Conservation (phyloP, 2,797 vertebrate genomes). For the Tadarida brasiliensis region DNA sequence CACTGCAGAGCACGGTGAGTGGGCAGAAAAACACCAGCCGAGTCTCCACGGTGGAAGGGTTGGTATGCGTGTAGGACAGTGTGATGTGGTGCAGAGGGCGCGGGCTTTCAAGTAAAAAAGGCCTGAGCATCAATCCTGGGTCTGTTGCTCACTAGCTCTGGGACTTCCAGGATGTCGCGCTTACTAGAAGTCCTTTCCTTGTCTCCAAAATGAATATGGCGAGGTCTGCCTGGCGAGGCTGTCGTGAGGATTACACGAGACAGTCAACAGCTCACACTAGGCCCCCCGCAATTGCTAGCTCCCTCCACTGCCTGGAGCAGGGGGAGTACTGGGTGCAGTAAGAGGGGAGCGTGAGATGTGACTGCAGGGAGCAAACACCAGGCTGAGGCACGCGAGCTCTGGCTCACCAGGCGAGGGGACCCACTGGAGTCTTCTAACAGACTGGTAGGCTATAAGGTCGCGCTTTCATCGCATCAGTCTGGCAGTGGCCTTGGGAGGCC, state of each 20-base stretch:
- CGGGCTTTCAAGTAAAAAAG: not conserved
- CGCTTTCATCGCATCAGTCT: not conserved
- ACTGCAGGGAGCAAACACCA: not conserved
- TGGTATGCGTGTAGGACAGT: not conserved
- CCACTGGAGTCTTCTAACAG: not conserved
- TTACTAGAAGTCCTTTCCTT: not conserved
- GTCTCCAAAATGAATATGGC: not conserved
- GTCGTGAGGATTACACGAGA: fast-evolving
- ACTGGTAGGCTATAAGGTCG: not conserved
- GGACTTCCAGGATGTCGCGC: not conserved
- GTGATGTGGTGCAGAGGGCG: not conserved
- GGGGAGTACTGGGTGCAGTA: not conserved
- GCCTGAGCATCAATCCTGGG: not conserved
- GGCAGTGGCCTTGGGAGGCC: not conserved
- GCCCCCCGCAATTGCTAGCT: not conserved
- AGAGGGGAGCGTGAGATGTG: not conserved
- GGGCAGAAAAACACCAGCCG: not conserved
- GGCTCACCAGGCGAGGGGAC: not conserved
- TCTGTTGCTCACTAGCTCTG: not conserved
- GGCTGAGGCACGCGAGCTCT: not conserved
- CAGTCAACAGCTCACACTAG: not conserved
- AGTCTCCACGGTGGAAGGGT: not conserved
- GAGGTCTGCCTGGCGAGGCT: not conserved
- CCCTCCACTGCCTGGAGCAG: not conserved
- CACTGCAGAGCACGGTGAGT: too few relatives aligned